Percentiles rank a stretch among this genome's conserved stretches.
These are phyloP conservation scores for Drosophila ezoana DNA, from an alignment of 2,888 invertebrate species.

Conservation along the genomic window DNA sequence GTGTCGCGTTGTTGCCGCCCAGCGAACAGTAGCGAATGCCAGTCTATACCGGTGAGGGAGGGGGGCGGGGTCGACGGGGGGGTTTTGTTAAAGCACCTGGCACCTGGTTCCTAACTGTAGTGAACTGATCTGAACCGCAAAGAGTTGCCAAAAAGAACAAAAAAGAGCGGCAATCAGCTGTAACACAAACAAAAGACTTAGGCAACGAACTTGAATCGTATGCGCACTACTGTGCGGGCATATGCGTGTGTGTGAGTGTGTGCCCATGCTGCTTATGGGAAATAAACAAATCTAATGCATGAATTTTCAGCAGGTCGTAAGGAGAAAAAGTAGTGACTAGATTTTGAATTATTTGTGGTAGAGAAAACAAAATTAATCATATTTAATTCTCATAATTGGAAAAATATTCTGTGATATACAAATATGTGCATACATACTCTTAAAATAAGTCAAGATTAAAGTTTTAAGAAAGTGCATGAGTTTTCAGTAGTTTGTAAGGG, in stretches of 20 bases:
- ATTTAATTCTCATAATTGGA: too few species aligned
- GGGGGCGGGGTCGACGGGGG: not conserved
- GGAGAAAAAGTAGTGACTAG: not conserved
- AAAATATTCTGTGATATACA: too few species aligned
- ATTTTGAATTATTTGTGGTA: too few species aligned
- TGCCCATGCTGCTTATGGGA: not conserved
- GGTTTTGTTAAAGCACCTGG: slow-evolving; percentile 12
- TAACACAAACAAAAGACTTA: slow-evolving; percentile 72
- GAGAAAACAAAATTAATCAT: too few species aligned
- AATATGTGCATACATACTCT: too few species aligned
- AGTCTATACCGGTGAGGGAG: too few species aligned
- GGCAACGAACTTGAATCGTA: slow-evolving; percentile 71
- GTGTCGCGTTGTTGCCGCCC: slow-evolving; percentile 23
- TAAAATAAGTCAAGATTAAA: not conserved
- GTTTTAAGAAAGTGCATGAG: not conserved
- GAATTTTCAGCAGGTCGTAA: not conserved
- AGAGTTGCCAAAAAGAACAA: slow-evolving; percentile 31
- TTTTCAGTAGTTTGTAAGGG: not conserved
- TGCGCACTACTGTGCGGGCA: slow-evolving; percentile 5
- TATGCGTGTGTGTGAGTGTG: not conserved
- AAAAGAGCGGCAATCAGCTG: slow-evolving; percentile 48
- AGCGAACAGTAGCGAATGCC: slow-evolving; percentile 6
- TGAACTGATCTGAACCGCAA: slow-evolving; percentile 68
- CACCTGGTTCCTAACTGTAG: slow-evolving; percentile 64
- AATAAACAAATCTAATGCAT: not conserved